Evolutionary conservation across 2,797 vertebrate genomes (phyloP), one percentile per base, ranked within the genome.

Genomic region (Astyanax mexicanus): DNA sequence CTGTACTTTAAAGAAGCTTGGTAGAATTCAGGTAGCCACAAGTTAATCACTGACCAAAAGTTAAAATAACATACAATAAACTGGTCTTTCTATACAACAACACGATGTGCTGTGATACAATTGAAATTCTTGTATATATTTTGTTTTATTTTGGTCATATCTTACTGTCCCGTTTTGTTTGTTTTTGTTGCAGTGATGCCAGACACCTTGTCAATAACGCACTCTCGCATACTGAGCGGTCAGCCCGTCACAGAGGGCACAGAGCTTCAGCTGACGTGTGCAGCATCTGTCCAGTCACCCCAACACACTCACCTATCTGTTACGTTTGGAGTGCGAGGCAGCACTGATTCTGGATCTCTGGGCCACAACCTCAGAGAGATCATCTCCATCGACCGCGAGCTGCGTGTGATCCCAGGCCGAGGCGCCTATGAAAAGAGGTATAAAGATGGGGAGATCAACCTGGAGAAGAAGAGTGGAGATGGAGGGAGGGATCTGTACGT

Each of bases 261-360:
- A 12, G 93, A 94, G 23, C 83, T 98, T 44, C 90, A 87, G 0
- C 89, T 98, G 80, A 91, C 86, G 0, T 97, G 96, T 67, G 86
- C 91, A 0, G 93, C 91, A 0, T 82, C 84, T 25, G 90, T 94
- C 1, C 89, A 87, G n/a, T 95, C 95, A 0, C 75, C 88, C 72
- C 88, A 95, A 82, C 96, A 97, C 89, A 96, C 95, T 3, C 96
- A 96, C 74, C 82, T 97, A 83, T 93, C 96, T 0, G 84, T 96
- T 85, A 92, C 85, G 0, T 98, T 97, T 2, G 93, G 94, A 8
- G 88, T 93, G 62, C 92, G 90, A 0, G 72, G 87, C 0, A 86
- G 83, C 0, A 81, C 0, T 85, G 79, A 0, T 66, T 84, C 0
- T 65, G 85, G 85, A 0, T 92, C 87, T n/a, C 77, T 89, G 5